Percentiles rank a stretch among this genome's conserved stretches.
Evolutionary conservation across 2,888 invertebrate species (phyloP).

Genomic region (Venusia cambrica): DNA sequence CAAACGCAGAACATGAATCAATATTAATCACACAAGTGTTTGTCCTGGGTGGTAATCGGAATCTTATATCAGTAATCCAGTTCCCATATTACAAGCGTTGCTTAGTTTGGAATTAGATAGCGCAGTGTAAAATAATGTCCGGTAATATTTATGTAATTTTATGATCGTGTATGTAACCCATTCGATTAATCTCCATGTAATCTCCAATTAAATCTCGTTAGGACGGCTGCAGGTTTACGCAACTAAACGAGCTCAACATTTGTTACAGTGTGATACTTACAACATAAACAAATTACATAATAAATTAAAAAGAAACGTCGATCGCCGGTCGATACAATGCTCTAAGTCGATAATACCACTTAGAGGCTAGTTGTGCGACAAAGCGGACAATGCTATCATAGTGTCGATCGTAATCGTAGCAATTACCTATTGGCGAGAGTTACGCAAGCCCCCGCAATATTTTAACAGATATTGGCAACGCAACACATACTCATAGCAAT

Average conservation of each 20-base stretch:
- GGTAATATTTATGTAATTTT: too few relatives aligned
- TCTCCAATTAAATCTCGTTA: conserved; percentile 15
- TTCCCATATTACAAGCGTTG: too few relatives aligned
- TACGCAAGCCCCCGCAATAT: conserved; percentile 60
- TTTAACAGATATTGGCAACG: conserved; percentile 61
- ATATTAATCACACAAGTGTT: too few relatives aligned
- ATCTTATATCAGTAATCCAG: too few relatives aligned
- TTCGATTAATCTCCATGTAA: conserved; percentile 11
- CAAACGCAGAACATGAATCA: too few relatives aligned
- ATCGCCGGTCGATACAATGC: conserved; percentile 14
- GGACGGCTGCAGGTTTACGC: conserved; percentile 13
- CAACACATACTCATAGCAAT: conserved; percentile 67
- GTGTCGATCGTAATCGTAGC: conserved; percentile 60
- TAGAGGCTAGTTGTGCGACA: conserved; percentile 41
- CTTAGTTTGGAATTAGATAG: too few relatives aligned
- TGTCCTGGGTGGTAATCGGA: too few relatives aligned
- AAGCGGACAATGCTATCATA: conserved; percentile 56
- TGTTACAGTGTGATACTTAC: conserved; percentile 11
- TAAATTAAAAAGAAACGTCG: conserved; percentile 15
- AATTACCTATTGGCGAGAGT: conserved; percentile 47
- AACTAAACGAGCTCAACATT: conserved; percentile 12
- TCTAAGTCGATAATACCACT: conserved; percentile 23
- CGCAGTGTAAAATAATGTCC: too few relatives aligned
- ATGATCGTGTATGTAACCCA: conserved; percentile 16
- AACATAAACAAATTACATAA: conserved; percentile 21